These are phyloP conservation scores for Pycnomerus fuliginosus DNA, from an alignment of 2,888 invertebrate genomes.

Conservation along the genomic window DNA sequence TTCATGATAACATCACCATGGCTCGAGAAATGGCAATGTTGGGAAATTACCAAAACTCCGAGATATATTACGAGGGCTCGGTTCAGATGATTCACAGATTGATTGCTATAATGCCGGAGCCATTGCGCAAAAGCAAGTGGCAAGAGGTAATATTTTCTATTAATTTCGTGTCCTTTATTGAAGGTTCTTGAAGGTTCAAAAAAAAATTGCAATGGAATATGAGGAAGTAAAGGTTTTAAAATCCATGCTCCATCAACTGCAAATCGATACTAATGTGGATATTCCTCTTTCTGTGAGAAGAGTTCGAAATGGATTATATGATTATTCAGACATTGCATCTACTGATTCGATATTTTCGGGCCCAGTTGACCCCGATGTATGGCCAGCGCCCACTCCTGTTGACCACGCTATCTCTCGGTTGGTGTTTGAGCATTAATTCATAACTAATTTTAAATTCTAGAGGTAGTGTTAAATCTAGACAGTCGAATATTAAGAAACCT, in stretches of 20 bases:
- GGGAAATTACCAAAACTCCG: constrained; percentile 93
- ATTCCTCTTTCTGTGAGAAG: constrained; percentile 55
- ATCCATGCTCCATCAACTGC: constrained; percentile 74
- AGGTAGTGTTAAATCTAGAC: constrained; percentile 42
- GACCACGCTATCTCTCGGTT: constrained; percentile 60
- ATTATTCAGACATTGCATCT: constrained; percentile 71
- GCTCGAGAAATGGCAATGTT: constrained; percentile 93
- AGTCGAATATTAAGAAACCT: constrained; percentile 36
- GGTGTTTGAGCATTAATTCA: constrained; percentile 15
- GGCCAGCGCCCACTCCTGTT: constrained; percentile 81
- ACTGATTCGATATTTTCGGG: constrained; percentile 60
- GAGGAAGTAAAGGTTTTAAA: constrained; percentile 85
- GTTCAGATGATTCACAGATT: constrained; percentile 88
- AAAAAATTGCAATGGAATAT: constrained; percentile 85
- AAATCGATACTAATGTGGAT: constrained; percentile 62
- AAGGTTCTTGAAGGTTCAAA: constrained; percentile 67
- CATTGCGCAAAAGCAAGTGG: constrained; percentile 84
- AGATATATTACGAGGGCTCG: constrained; percentile 90
- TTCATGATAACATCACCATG: constrained; percentile 91
- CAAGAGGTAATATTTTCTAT: constrained; percentile 68
- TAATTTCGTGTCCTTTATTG: not conserved
- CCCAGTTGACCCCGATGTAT: constrained; percentile 76
- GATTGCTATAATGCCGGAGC: constrained; percentile 76
- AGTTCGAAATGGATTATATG: constrained; percentile 57
- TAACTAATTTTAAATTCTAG: too few species aligned